Conservation (phyloP, 2,888 invertebrate species). For the Tenthredo livida region DNA sequence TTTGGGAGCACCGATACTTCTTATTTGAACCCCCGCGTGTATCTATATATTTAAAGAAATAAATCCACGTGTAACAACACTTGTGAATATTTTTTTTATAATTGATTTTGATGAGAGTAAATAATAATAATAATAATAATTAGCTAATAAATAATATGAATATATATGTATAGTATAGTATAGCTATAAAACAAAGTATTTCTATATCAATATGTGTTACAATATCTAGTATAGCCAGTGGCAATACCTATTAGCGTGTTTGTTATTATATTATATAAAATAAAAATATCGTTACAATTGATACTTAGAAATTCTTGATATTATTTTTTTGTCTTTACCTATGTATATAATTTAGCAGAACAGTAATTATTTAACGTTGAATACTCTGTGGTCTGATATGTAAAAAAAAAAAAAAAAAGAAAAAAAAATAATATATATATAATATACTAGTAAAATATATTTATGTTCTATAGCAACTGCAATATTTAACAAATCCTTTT, state of each 20-base stretch:
- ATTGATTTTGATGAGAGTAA: background rate
- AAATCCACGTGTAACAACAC: background rate
- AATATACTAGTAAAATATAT: background rate
- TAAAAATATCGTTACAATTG: background rate
- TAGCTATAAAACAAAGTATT: background rate
- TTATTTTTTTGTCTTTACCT: background rate
- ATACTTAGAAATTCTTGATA: constrained; percentile 9
- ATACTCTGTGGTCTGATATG: constrained; percentile 9
- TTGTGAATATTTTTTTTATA: background rate
- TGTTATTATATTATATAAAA: background rate
- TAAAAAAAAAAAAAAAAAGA: constrained; percentile 26
- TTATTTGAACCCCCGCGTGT: background rate
- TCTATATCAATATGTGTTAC: constrained; percentile 10
- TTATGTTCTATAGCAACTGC: constrained; percentile 22
- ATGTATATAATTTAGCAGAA: background rate
- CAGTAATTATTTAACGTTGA: background rate
- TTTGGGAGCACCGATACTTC: background rate
- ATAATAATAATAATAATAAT: constrained; percentile 36
- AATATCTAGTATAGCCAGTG: background rate
- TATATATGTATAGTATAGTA: background rate
- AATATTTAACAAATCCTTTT: constrained; percentile 14
- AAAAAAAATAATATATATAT: too few species aligned
- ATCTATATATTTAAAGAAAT: background rate
- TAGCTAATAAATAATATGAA: constrained; percentile 39
- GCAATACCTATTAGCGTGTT: background rate